A percentile compares a stretch with the other conserved stretches of the same genome.
phyloP scores from a whole-genome alignment of 2,797 vertebrate species.

The Synaphobranchus kaupii region DNA sequence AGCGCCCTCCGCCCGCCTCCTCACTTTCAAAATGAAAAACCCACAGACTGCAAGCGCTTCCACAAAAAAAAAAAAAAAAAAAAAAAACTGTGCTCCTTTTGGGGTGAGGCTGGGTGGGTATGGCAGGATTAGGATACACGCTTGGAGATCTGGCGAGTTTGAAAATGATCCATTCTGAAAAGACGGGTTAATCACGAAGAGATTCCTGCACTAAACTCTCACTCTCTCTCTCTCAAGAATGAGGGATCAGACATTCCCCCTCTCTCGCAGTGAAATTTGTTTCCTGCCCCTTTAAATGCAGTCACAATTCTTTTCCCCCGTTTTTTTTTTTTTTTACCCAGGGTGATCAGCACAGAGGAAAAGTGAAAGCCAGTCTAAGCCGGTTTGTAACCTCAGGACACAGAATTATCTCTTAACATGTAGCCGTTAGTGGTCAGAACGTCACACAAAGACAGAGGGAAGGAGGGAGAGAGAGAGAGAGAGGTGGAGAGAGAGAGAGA shows the following conservation, averaged over 20 bases:
- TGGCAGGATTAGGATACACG: too few species aligned
- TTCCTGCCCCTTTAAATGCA: slow-evolving; percentile 71
- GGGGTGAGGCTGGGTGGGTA: too few species aligned
- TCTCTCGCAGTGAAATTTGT: slow-evolving; percentile 39
- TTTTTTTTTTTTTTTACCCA: slow-evolving; percentile 70
- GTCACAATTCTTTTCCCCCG: slow-evolving; percentile 54
- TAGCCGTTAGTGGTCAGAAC: slow-evolving; percentile 80
- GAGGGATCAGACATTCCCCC: too few species aligned
- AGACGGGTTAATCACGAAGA: too few species aligned
- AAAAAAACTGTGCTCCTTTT: too few species aligned
- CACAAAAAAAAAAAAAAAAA: too few species aligned
- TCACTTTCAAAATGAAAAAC: too few species aligned
- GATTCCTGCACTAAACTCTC: not conserved
- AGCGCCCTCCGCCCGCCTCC: too few species aligned
- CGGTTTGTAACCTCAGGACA: slow-evolving; percentile 88
- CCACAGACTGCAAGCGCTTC: too few species aligned
- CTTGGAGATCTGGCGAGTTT: too few species aligned
- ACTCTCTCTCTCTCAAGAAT: not conserved
- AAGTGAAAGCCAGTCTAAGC: slow-evolving; percentile 80
- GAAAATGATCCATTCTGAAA: too few species aligned
- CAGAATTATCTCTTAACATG: slow-evolving; percentile 85
- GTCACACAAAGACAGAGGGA: slow-evolving; percentile 56
- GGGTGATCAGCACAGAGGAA: slow-evolving; percentile 75
- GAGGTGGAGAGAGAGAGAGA: slow-evolving; percentile 44
- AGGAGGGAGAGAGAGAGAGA: slow-evolving; percentile 17